These are phyloP conservation scores for Candidula unifasciata DNA, from an alignment of 2,888 invertebrate genomes.

Conservation along the genomic window DNA sequence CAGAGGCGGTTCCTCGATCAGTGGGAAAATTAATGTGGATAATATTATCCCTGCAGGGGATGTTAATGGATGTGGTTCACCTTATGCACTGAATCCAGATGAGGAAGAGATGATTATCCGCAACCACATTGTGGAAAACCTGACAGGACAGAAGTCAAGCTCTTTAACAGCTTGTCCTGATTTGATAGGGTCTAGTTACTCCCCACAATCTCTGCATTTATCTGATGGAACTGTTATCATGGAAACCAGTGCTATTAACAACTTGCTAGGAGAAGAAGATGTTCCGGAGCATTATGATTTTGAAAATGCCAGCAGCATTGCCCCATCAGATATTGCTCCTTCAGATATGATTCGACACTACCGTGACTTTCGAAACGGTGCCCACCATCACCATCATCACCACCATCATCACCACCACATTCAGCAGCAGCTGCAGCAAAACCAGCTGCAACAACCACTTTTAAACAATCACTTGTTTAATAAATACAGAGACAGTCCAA, in stretches of 20 bases:
- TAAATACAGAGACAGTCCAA: conserved; percentile 57
- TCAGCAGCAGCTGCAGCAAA: conserved; percentile 3
- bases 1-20: conserved; percentile 13
- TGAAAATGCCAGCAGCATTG: conserved; percentile 97
- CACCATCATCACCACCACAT: conserved; percentile 50
- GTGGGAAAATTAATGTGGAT: conserved; percentile 45
- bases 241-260: conserved; percentile 66
- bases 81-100: conserved; percentile 64
- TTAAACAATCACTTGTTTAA: conserved; percentile 53
- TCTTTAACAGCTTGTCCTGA: conserved; percentile 89
- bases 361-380: conserved; percentile 92
- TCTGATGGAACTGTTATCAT: conserved; percentile 73
- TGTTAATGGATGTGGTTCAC: conserved; percentile 21
- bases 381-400: conserved; percentile 82
- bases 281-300: conserved; percentile 85
- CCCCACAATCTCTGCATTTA: conserved; percentile 64
- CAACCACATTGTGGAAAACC: conserved; percentile 89
- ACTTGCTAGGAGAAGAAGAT: conserved; percentile 63
- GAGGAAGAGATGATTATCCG: conserved; percentile 78
- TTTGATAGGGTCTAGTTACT: conserved; percentile 92
- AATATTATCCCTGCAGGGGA: conserved; percentile 29
- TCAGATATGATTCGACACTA: conserved; percentile 95
- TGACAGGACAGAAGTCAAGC: conserved; percentile 87
- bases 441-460: neutral
- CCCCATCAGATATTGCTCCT: conserved; percentile 91